Conservation (phyloP, 2,888 invertebrate genomes). For the Silvanus unidentatus region DNA sequence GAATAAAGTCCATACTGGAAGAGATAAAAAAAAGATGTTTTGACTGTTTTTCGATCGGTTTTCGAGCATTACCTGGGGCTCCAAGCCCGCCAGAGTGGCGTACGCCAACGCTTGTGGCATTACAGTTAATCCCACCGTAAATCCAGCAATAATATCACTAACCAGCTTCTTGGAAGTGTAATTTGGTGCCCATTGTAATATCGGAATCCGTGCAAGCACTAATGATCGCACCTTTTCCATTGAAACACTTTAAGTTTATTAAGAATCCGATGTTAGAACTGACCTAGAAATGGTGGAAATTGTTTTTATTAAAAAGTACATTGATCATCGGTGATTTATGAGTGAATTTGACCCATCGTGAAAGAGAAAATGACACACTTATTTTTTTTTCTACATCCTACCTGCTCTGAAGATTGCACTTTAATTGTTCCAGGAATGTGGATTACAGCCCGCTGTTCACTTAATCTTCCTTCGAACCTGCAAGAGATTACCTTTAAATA, state of each 20-base stretch:
- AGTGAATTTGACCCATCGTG: no score
- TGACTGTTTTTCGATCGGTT: not conserved
- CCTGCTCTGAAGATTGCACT: no score
- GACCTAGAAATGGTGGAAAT: no score
- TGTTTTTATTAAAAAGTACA: no score
- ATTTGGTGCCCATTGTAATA: conserved; percentile 67
- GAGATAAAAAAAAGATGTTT: conserved; percentile 4
- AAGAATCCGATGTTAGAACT: no score
- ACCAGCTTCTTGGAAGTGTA: conserved; percentile 72
- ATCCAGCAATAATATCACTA: conserved; percentile 83
- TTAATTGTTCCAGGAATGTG: no score
- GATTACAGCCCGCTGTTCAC: no score
- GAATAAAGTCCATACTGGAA: conserved; percentile 90
- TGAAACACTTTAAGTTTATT: conserved; percentile 6
- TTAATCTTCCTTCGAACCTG: no score
- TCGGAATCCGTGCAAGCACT: conserved; percentile 53
- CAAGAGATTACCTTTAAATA: no score
- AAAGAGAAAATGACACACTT: no score
- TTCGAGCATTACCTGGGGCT: conserved; percentile 68
- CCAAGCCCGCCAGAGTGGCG: conserved; percentile 80
- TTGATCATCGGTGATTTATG: no score
- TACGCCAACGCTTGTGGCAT: conserved; percentile 92
- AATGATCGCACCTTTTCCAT: conserved; percentile 16
- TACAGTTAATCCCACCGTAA: conserved; percentile 88
- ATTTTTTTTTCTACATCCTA: no score